These are phyloP conservation scores for Marmota monax DNA, from an alignment of 2,113 vertebrate species.

Conservation along the genomic window DNA sequence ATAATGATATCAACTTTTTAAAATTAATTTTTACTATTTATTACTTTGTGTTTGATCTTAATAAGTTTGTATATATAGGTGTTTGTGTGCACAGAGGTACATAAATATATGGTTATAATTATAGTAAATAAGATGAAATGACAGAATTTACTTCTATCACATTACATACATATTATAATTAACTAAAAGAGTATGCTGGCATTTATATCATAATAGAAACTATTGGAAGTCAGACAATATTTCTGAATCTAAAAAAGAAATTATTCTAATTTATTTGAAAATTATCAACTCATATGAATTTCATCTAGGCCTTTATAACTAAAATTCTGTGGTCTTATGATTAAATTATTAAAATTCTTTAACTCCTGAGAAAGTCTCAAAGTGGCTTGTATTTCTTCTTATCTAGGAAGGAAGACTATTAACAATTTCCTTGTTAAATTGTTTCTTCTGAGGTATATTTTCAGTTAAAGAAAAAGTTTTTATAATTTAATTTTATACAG, in stretches of 20 bases:
- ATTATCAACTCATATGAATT: neutral
- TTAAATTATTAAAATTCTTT: neutral
- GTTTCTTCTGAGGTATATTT: neutral
- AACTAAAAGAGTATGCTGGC: neutral
- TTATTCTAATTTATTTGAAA: neutral
- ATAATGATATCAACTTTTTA: neutral
- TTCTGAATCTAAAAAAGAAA: neutral
- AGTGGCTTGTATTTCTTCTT: neutral
- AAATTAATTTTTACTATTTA: neutral
- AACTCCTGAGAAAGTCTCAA: neutral
- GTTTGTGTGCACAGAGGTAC: neutral
- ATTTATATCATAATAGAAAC: neutral
- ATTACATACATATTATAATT: neutral
- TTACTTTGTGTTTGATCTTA: neutral
- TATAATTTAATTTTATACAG: neutral
- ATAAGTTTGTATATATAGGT: neutral
- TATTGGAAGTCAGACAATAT: neutral
- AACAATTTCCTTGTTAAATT: neutral
- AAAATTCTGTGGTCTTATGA: neutral
- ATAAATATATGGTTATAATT: neutral
- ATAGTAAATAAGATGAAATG: neutral
- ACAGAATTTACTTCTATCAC: neutral
- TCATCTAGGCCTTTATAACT: neutral
- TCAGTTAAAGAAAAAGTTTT: neutral
- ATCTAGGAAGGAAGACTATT: neutral